Percentiles rank a stretch among this genome's conserved stretches.
phyloP scores from a whole-genome alignment of 2,113 vertebrate species.

The Paramisgurnus dabryanus region DNA sequence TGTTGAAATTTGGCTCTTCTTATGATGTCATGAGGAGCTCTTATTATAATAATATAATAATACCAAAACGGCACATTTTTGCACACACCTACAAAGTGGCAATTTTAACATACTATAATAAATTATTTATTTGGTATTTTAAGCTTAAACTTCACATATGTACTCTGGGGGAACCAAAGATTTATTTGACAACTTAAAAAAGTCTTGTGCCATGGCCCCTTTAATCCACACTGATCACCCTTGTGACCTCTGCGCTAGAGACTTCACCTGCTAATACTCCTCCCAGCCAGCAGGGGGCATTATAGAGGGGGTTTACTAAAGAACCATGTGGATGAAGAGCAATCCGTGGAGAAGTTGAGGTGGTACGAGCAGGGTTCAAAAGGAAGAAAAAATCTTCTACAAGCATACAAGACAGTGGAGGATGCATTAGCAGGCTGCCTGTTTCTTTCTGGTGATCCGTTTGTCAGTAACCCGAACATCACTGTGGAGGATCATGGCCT shows the following conservation, averaged over 20 bases:
- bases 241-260: not conserved
- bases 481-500: conserved; percentile 64
- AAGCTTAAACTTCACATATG: too few relatives aligned
- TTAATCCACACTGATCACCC: not conserved
- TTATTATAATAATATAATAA: too few relatives aligned
- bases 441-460: conserved; percentile 63
- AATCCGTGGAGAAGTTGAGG: not conserved
- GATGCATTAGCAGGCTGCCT: conserved; percentile 23
- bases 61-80: too few relatives aligned
- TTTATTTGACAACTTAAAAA: too few relatives aligned
- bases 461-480: conserved; percentile 65
- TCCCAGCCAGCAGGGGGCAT: conserved; percentile 36
- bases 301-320: conserved; percentile 37
- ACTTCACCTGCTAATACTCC: not conserved
- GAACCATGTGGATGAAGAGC: conserved; percentile 54
- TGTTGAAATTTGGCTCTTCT: too few relatives aligned
- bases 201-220: too few relatives aligned
- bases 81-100: too few relatives aligned
- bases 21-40: too few relatives aligned
- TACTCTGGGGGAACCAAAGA: too few relatives aligned
- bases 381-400: not conserved
- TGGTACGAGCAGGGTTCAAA: not conserved
- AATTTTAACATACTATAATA: too few relatives aligned
- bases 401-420: not conserved
- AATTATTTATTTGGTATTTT: too few relatives aligned